These are phyloP conservation scores for Dugesia japonica DNA, from an alignment of 2,888 invertebrate genomes.

Conservation along the genomic window DNA sequence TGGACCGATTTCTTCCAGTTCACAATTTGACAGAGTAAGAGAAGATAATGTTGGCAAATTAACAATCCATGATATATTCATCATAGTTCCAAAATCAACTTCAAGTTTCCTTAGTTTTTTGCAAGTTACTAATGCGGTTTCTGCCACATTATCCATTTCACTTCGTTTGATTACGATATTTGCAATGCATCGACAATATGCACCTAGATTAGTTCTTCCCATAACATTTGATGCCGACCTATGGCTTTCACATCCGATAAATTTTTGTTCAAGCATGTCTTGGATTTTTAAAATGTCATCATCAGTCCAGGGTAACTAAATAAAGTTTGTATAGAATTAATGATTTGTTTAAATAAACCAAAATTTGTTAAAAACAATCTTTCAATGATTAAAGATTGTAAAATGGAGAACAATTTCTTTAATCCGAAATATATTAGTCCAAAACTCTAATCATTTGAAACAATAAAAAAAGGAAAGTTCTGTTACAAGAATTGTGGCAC, in stretches of 20 bases:
- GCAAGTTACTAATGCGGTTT: neutral
- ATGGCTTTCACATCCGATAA: neutral
- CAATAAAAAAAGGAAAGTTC: too few relatives aligned
- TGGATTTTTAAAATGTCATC: neutral
- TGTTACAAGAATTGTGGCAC: too few relatives aligned
- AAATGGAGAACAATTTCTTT: too few relatives aligned
- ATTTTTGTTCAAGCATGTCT: neutral
- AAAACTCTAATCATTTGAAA: too few relatives aligned
- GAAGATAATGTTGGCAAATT: neutral
- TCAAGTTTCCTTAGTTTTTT: neutral
- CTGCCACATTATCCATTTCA: neutral
- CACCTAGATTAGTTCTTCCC: neutral
- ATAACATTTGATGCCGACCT: neutral
- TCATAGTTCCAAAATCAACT: neutral
- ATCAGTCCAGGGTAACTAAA: neutral
- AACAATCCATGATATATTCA: neutral
- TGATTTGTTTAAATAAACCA: too few relatives aligned
- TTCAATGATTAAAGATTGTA: too few relatives aligned
- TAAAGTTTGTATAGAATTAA: too few relatives aligned
- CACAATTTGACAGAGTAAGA: neutral
- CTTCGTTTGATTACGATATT: neutral
- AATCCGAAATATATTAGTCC: too few relatives aligned
- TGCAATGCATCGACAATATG: neutral
- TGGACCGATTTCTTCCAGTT: neutral
- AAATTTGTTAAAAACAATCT: too few relatives aligned